Evolutionary conservation across 2,888 invertebrate species (phyloP), one percentile per base, ranked within the genome.

Genomic region (Diplazon laetatorius): DNA sequence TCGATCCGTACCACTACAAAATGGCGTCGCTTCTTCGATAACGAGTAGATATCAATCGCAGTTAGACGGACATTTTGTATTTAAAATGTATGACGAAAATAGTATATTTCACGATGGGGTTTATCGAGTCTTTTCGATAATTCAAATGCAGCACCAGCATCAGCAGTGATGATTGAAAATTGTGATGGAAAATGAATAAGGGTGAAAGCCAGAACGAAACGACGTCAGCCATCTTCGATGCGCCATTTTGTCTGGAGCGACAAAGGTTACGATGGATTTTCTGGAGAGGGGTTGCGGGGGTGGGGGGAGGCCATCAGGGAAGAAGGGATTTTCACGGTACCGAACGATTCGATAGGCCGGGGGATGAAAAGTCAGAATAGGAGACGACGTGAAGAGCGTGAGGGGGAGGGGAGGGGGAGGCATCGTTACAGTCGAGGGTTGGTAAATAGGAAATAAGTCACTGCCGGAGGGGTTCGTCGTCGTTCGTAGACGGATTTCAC

Each of bases 361-460:
- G 57, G 55, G 76, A 80, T 82, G 85, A 82, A 79, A 78, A 75
- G 57, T 75, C 65, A 62, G 60, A 71, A 66, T 73, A 66, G 57
- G 55, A 18, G 60, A 46, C 14, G 20, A n/a, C n/a, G n/a, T n/a
- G n/a, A n/a, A n/a, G 52, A 14, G 5, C 12, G 52, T 65, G 60
- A 30, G 20, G 60, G 48, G 60, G 12, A 9, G 14, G 59, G 69
- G 59, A 30, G 18, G 60, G 48, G 60, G 50, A 42, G 20, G 18
- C n/a, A 83, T 79, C 80, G 82, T 48, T 75, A 77, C 78, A 75
- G 68, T 71, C 69, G 83, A 84, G 83, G 75, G 84, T 82, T 78
- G 72, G 78, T 88, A 90, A 90, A 89, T 89, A 89, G 90, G 90
- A 91, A 91, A 90, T 90, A 89, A 91, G 90, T 89, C 84, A 86